These are phyloP conservation scores for Zelostemma sp. DNA, from an alignment of 1,140 invertebrate genomes.

Conservation along the genomic window DNA sequence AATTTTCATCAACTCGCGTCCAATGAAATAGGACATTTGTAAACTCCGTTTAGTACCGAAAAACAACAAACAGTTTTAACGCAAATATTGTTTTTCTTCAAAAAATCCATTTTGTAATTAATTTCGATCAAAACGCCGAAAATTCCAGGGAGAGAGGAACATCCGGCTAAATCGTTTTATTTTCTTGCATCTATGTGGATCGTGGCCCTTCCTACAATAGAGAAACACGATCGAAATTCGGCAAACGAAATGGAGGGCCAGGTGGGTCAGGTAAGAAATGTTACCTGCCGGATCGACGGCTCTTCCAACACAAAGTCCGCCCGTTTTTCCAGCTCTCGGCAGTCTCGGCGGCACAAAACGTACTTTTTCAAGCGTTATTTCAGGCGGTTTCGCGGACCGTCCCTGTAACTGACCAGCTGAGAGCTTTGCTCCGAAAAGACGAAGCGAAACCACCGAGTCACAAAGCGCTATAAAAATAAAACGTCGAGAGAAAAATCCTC, in stretches of 20 bases:
- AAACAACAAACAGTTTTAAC: not conserved
- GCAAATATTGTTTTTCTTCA: not conserved
- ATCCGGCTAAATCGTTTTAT: slow-evolving; percentile 36
- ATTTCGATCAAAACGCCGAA: not conserved
- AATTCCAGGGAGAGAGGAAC: too few relatives aligned
- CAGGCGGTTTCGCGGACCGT: not conserved
- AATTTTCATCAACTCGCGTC: too few relatives aligned
- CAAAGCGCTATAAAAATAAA: slow-evolving; percentile 21
- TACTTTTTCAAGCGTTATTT: slow-evolving; percentile 11
- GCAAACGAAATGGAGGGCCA: slow-evolving; percentile 39
- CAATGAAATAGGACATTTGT: too few relatives aligned
- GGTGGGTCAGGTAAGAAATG: slow-evolving; percentile 61
- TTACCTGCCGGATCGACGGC: slow-evolving; percentile 46
- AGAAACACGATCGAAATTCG: slow-evolving; percentile 15
- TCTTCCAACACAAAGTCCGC: slow-evolving; percentile 47
- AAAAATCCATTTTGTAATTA: not conserved
- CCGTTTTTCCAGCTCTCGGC: not conserved
- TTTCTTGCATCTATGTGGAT: not conserved
- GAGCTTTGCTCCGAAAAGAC: not conserved
- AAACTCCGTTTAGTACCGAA: too few relatives aligned
- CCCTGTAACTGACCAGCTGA: not conserved
- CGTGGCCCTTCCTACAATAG: not conserved
- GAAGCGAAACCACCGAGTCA: not conserved
- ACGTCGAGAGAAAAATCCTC: not conserved
- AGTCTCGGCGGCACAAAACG: not conserved